Base-by-base conservation (phyloP, 2,888 invertebrate genomes). In the Drosophila nigritarsus region DNA sequence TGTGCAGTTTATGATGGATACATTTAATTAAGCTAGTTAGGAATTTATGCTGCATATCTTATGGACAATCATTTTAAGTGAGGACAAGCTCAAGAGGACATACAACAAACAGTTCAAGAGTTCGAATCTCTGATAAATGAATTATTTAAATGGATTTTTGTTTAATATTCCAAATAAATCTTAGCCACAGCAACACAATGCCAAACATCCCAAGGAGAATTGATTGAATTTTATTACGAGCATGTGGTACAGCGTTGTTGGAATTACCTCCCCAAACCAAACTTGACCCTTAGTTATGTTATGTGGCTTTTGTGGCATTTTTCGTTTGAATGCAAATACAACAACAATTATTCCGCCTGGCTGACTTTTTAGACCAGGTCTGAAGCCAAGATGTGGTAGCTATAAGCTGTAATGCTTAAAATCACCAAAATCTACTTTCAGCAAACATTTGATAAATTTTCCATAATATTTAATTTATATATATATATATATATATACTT, bases 71-170 rank as follows among this genome's bases (percentile, higher is more conserved):
- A 69, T 61, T 65, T 59, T 27, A 38, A 27, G 20, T 13, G 20
- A 13, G 11, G 20, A 11, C 11, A 27, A 13, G 55, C n/a, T 13
- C 8, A 38, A 18, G 11, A 2, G 6, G 20, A 38, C 27, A n/a
- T 27, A 74, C n/a, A 65, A 68, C 60, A 36, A 30, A 13, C 36
- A 45, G 20, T 24, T 45, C 32, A 13, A 61, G 30, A 29, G 29
- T 36, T 51, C 40, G 27, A 55, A 38, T 38, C 50, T 53, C 36
- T 63, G 67, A 65, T 70, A 65, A 34, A 77, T 83, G 70, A 87
- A 83, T 83, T 78, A 83, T 87, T 83, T 45, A 77, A 83, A 80
- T 75, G 60, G 32, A 61, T 65, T 36, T 69, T 66, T 11, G 48
- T 29, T 34, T 36, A 34, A 30, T 58, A 67, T 67, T 65, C 49